Evolutionary conservation across 2,888 invertebrate species (phyloP).

Genomic region (Limnephilus rhombicus): DNA sequence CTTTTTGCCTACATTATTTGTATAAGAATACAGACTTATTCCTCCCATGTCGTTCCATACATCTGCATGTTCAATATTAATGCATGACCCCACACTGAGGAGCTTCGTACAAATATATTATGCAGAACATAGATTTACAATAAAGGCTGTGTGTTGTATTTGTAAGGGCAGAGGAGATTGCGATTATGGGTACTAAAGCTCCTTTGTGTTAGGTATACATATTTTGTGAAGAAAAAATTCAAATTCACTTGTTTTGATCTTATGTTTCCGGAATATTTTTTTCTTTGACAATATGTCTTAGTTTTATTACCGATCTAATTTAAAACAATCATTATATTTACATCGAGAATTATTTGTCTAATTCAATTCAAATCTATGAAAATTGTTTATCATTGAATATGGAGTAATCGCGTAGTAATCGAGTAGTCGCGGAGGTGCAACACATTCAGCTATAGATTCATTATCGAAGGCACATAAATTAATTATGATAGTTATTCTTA

Average conservation of each 20-base stretch:
- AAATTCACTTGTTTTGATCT: background rate
- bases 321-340: too few species aligned
- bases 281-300: background rate
- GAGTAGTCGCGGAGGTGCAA: too few species aligned
- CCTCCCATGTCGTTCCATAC: background rate
- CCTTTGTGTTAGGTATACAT: background rate
- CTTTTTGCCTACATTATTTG: slow-evolving; percentile 1
- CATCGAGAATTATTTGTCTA: too few species aligned
- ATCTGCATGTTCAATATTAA: slow-evolving; percentile 35
- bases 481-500: too few species aligned
- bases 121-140: background rate
- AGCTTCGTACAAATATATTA: background rate
- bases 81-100: slow-evolving; percentile 21
- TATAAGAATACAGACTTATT: background rate
- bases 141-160: background rate
- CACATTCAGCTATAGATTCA: too few species aligned
- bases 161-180: background rate
- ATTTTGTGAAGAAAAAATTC: background rate
- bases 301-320: background rate
- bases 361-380: too few species aligned
- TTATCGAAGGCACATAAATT: too few species aligned
- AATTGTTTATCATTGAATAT: too few species aligned
- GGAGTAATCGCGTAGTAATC: too few species aligned
- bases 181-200: background rate
- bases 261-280: background rate